phyloP scores from a whole-genome alignment of 2,113 vertebrate species.

The Phylloscopus trochiloides region DNA sequence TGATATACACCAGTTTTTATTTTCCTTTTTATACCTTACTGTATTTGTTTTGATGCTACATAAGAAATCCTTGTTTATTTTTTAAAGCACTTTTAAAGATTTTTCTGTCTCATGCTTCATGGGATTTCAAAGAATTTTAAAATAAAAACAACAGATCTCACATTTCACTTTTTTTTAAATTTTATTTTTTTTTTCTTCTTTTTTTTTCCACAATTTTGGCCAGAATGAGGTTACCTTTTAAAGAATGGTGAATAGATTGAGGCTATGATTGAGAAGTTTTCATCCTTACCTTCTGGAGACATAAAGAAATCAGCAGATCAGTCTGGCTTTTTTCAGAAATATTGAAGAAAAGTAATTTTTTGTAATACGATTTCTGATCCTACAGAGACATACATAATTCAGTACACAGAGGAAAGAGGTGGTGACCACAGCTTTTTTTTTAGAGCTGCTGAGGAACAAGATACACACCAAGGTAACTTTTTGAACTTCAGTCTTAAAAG shows the following conservation, averaged over 20 bases:
- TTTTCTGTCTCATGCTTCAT: not conserved
- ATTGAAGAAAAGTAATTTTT: not conserved
- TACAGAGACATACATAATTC: not conserved
- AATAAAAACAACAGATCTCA: not conserved
- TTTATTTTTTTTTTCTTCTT: too few relatives aligned
- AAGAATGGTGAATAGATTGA: not conserved
- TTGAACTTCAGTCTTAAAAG: not conserved
- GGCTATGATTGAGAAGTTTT: not conserved
- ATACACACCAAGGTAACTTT: not conserved
- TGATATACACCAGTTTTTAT: not conserved
- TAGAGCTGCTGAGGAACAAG: not conserved
- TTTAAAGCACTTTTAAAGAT: not conserved
- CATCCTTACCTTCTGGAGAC: not conserved
- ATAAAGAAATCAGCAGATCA: not conserved
- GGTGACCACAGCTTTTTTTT: not conserved
- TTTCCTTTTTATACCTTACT: not conserved
- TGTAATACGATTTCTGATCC: not conserved
- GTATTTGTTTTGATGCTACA: not conserved
- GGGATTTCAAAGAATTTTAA: not conserved
- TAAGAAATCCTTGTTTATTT: not conserved
- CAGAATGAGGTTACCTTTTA: not conserved
- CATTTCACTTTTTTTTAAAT: not conserved
- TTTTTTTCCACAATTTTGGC: not conserved
- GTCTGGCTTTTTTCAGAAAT: not conserved
- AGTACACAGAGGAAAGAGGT: not conserved